Base-by-base conservation (phyloP, 1,140 invertebrate species). In the Atta colombica region DNA sequence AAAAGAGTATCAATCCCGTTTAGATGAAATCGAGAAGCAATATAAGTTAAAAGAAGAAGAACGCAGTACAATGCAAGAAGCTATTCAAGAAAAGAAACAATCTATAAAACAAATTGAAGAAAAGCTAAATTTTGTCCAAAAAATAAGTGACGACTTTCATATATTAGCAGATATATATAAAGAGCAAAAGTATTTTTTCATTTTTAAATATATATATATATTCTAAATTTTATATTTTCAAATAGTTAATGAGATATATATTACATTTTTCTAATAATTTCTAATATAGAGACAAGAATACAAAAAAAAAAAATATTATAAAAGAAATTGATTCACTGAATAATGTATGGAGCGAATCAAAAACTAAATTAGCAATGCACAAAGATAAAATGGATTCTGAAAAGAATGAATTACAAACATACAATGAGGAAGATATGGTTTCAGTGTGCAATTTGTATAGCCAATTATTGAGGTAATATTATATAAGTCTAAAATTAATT, bases 1-100 rank as follows among this genome's bases (percentile, higher is more conserved):
- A 39, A 91, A 93, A 74, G 51, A 86, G 39, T 89, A 92, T 86
- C 51, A 75, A 58, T 65, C 58, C 0, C 88, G 81, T 53, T 89
- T 93, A 60, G 68, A 86, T 16, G 90, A 93, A n/a, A 53, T 93
- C 1, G 53, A 91, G 10, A 72, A 92, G 25, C 49, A 91, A 14
- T 31, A 86, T 4, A 87, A 82, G 53, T 8, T 71, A 16, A 91
- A 91, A 49, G 77, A 84, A 49, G 88, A 94, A 28, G 88, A 92
- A 75, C 86, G 92, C 18, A 69, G 87, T 51, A 51, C 21, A 7
- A 81, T 92, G 31, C 69, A 90, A 25, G 87, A 90, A 55, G 74
- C 88, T 8, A 90, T 93, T n/a, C 82, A 86, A 6, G 65, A 75
- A 6, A 94, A 93, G 66, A 92, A 91, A 60, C 68, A 86, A 6